Percentiles rank a stretch among this genome's conserved stretches.
Evolutionary conservation across 2,888 invertebrate species (phyloP).

Genomic region (Halictus quadricinctus): DNA sequence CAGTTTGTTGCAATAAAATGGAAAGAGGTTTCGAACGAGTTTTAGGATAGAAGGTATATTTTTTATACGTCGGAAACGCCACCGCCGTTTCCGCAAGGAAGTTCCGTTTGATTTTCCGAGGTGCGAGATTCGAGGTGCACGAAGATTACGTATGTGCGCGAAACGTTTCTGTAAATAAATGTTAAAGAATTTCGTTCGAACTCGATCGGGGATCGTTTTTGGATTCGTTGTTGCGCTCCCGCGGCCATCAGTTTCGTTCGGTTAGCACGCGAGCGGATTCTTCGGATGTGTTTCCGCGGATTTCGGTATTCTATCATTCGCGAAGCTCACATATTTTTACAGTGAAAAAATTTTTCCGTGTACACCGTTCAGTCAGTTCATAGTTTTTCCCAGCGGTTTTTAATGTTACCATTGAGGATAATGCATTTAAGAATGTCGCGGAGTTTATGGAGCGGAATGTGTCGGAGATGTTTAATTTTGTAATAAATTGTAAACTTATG

Average conservation of each 20-base stretch:
- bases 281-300: slow-evolving; percentile 8
- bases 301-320: slow-evolving; percentile 43
- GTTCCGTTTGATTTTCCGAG: background rate
- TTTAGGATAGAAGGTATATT: slow-evolving; percentile 8
- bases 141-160: background rate
- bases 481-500: slow-evolving; percentile 61
- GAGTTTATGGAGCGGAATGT: slow-evolving; percentile 39
- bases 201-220: background rate
- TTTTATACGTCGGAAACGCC: background rate
- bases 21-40: background rate
- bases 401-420: slow-evolving; percentile 50
- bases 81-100: background rate
- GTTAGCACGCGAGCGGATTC: background rate
- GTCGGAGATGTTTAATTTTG: slow-evolving; percentile 64
- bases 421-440: slow-evolving; percentile 59
- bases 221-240: background rate
- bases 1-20: background rate
- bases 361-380: slow-evolving; percentile 46
- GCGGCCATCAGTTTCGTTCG: background rate
- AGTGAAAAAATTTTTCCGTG: slow-evolving; percentile 49
- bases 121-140: background rate
- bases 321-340: slow-evolving; percentile 64
- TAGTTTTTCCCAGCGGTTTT: slow-evolving; percentile 45
- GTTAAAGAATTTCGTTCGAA: background rate
- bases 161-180: slow-evolving; percentile 1